Conservation (phyloP, 2,888 invertebrate genomes). For the Eilema depressum region DNA sequence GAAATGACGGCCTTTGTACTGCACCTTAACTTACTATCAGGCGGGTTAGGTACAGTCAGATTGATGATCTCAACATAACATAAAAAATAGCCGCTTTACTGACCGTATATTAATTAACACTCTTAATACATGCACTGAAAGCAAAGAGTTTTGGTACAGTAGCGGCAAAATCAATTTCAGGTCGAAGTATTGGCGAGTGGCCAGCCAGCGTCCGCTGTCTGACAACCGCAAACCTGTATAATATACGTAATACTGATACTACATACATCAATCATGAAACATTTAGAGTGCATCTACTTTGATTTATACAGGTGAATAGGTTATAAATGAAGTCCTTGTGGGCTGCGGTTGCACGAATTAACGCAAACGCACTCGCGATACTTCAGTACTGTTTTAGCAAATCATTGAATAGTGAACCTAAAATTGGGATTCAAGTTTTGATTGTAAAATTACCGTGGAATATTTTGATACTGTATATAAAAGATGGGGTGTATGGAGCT, state of each 20-base stretch:
- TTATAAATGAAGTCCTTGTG: constrained; percentile 47
- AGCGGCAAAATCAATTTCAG: constrained; percentile 82
- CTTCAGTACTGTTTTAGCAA: constrained; percentile 23
- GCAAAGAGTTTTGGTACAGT: constrained; percentile 74
- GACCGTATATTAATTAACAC: constrained; percentile 71
- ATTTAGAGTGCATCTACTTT: constrained; percentile 58
- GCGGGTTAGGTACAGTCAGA: no score
- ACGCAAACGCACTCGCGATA: constrained; percentile 25
- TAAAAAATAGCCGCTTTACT: constrained; percentile 23
- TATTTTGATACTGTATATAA: not conserved
- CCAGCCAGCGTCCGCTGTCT: constrained; percentile 69
- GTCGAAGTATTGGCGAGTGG: constrained; percentile 74
- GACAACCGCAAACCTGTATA: constrained; percentile 67
- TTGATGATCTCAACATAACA: no score
- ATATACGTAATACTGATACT: constrained; percentile 58
- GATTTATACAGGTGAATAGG: constrained; percentile 55
- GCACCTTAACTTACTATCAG: no score
- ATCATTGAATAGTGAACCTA: constrained; percentile 11
- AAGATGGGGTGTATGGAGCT: no score
- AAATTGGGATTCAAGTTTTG: not conserved
- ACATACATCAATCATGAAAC: constrained; percentile 57
- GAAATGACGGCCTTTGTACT: not conserved
- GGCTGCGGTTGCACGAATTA: constrained; percentile 41
- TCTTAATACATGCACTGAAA: constrained; percentile 70
- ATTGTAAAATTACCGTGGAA: not conserved